Base-by-base conservation (phyloP, 2,888 invertebrate species). In the Marronus borbonicus region DNA sequence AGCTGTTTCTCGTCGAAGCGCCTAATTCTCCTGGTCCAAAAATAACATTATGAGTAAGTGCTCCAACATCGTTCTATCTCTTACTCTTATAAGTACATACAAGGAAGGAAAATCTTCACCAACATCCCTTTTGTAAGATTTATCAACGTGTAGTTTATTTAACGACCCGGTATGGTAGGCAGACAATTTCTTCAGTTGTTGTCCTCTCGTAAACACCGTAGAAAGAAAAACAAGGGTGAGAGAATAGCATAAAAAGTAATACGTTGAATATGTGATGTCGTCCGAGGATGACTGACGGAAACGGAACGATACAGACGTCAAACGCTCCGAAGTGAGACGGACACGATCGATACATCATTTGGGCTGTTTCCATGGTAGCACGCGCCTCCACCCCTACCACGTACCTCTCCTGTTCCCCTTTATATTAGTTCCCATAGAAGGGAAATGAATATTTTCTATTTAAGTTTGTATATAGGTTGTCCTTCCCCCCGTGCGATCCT, bases 331-430 rank as follows among this genome's bases (percentile, higher is more conserved):
- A 87, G 86, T 82, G 87, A 87, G 88, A 89, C 83, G 84, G 85
- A 84, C 82, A 84, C 86, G 88, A 89, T 89, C 89, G 89, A 89
- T 89, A 89, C 89, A 88, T 89, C 89, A 89, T 89, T 89, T 89
- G 89, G 88, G 88, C 89, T 89, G 89, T 89, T 89, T 88, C 89
- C 89, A 89, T 89, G 89, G 89, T 86, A 89, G 88, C 89, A 88
- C 87, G 88, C 87, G 87, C 87, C 87, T 86, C 86, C 86, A 85
- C 85, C 85, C 87, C 87, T 85, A 83, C 85, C 84, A 83, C 82
- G 82, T 79, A 81, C 84, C 84, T 83, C 84, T 80, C 83, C 83
- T 80, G 76, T 78, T 80, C 84, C 84, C 83, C 84, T 86, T 87
- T 87, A 86, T 87, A 88, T 87, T 87, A 87, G 87, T 86, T n/a